Evolutionary conservation across 2,888 invertebrate species (phyloP).

Genomic region (Aspidiotus rigidus): DNA sequence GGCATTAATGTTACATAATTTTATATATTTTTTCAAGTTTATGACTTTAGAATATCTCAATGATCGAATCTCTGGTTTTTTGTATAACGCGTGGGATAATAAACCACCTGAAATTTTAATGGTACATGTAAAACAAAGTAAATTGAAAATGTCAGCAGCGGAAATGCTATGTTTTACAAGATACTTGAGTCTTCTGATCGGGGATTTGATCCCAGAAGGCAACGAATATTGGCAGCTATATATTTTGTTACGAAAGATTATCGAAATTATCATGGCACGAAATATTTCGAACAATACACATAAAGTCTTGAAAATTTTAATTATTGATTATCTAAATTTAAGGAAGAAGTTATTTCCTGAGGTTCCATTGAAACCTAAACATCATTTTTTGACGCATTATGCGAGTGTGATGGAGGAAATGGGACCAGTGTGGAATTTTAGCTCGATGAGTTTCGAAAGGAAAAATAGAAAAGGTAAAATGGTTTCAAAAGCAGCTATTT

Average conservation of each 20-base stretch:
- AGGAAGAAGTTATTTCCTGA: neutral
- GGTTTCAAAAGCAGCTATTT: neutral
- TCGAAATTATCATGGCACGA: neutral
- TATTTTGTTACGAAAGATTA: neutral
- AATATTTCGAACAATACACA: neutral
- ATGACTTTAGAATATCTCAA: neutral
- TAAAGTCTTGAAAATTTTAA: neutral
- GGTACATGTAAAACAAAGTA: neutral
- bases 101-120: neutral
- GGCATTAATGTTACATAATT: neutral
- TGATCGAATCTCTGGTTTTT: neutral
- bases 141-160: neutral
- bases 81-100: neutral
- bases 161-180: neutral
- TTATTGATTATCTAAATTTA: neutral
- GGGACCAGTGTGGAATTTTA: neutral
- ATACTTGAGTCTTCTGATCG: neutral
- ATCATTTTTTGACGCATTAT: neutral
- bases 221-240: neutral
- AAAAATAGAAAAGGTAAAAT: neutral
- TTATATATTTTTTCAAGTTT: neutral
- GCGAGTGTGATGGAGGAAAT: neutral
- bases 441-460: neutral
- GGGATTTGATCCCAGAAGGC: neutral
- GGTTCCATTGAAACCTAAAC: neutral